Evolutionary conservation across 2,113 vertebrate genomes (phyloP).

Genomic region (Myotis davidii): DNA sequence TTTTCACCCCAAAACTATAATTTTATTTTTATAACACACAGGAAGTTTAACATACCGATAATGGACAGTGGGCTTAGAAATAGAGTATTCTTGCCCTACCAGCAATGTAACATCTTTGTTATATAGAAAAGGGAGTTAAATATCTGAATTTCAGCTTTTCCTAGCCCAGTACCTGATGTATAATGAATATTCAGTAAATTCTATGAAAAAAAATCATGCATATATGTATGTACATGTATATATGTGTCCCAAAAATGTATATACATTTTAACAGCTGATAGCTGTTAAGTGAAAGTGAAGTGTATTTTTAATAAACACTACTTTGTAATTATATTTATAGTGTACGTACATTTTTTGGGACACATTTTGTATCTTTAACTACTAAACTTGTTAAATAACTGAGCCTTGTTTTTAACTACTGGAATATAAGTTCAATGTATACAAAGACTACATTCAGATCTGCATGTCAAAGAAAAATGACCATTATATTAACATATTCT

Average conservation of each 20-base stretch:
- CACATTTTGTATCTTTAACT: neutral
- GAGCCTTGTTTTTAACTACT: neutral
- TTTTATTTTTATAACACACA: neutral
- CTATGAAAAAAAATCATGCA: neutral
- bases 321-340: no score
- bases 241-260: no score
- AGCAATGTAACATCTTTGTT: neutral
- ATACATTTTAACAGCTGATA: no score
- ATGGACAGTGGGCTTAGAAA: neutral
- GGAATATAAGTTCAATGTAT: neutral
- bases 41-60: neutral
- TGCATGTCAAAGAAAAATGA: neutral
- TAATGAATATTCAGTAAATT: neutral
- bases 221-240: fast-evolving
- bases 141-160: neutral
- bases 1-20: neutral
- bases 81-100: neutral
- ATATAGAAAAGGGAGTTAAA: neutral
- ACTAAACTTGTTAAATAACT: neutral
- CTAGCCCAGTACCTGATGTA: neutral
- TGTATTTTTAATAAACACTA: no score
- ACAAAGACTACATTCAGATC: neutral
- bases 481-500: neutral
- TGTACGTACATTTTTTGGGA: no score
- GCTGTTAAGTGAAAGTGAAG: no score